Evolutionary conservation across 92 coral and sea anemone species (phyloP), one percentile per base, ranked within the genome.

Genomic region (Metridium senile): DNA sequence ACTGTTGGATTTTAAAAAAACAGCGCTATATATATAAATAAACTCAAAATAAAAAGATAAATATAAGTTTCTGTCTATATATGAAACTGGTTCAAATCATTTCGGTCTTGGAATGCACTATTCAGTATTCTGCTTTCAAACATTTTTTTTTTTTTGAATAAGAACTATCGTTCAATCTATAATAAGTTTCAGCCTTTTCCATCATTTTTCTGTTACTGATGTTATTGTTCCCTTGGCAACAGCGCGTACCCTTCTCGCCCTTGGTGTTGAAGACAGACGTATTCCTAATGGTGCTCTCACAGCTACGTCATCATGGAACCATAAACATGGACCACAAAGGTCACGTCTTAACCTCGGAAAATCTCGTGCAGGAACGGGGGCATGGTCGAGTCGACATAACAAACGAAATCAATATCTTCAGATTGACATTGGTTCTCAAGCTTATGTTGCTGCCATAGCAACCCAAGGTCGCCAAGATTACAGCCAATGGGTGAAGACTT

Each of bases 381-480:
- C 91, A 17, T 95, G 99, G 99, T 72, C 86, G 17, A 30, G 94
- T 8, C 84, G 91, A n/a, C 89, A 82, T 53, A 85, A 84, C 89
- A 87, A 95, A 49, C 84, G 83, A 31, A 68, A 70, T 56, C 99
- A 95, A 71, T 95, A 82, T 80, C 75, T 95, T 26, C 94, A 95
- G 75, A 69, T 91, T n/a, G 77, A 92, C 68, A 81, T 95, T 45
- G 99, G 97, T 47, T 49, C 83, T 21, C 75, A 84, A 56, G 81
- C 91, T 74, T 77, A 74, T 74, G 82, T 91, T 52, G 80, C 84
- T 74, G 97, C 90, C 33, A 68, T 88, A 54, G 97, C 90, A 64
- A 91, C 97, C 25, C 93, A 91, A 58, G 97, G 97, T 51, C 93
- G 97, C 43, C 86, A 88, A 61, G 97, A 88, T 39, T 78, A 76